Base-by-base conservation (phyloP, 2,888 invertebrate species). In the Mythimna pallens region DNA sequence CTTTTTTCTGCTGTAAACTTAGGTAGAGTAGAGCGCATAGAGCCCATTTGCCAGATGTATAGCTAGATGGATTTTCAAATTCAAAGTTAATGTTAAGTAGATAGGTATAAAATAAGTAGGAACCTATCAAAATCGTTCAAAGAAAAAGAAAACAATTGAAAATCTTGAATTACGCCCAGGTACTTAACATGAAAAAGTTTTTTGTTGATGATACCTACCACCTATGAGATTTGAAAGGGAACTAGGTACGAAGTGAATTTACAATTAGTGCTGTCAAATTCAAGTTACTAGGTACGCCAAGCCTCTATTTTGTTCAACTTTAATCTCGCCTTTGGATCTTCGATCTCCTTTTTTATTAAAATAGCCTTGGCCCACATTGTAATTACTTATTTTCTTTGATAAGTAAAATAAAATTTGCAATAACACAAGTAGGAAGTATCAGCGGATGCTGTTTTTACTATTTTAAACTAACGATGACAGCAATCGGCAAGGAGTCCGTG, bases 301-400 rank as follows among this genome's bases (percentile, higher is more conserved):
- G 30, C 30, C 30, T 6, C 36, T 50, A 70, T 47, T 70, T 70
- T 57, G n/a, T 25, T 34, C 10, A 36, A 25, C 36, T 30, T 58
- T 40, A 50, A 25, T 25, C 3, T 12, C 5, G 2, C 25, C 9
- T 47, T 47, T n/a, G 50, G 36, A 47, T 36, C 34, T 17, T 25
- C n/a, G 17, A 6, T 50, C 36, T 50, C 17, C 50, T 58, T 40
- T 71, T 58, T 17, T 0, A 17, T 5, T 22, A 47, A 55, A 47
- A 22, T 20, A 6, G 12, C n/a, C n/a, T n/a, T 14, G n/a, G 7
- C 20, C 25, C 10, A 36, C 7, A 14, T 17, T 54, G 22, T 54
- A 52, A 17, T 3, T 43, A 43, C 3, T 20, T 64, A 25, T 10
- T 14, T n/a, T 65, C n/a, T n/a, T n/a, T n/a, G n/a, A 52, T 2